These are phyloP conservation scores for Halichoerus grypus DNA, from an alignment of 2,113 vertebrate species.

Conservation along the genomic window DNA sequence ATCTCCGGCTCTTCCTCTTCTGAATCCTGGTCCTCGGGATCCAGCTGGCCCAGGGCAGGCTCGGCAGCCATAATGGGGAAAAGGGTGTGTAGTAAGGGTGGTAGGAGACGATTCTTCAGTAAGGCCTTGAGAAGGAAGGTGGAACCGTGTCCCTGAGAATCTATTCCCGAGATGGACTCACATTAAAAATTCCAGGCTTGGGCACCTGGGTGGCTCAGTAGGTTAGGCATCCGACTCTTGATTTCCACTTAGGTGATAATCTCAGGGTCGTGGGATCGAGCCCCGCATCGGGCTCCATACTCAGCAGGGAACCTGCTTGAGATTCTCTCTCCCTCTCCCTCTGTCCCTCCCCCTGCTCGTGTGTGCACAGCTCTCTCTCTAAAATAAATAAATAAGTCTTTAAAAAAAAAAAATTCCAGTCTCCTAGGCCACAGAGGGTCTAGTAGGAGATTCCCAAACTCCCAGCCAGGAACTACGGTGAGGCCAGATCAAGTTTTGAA, in stretches of 20 bases:
- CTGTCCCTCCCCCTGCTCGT: neutral
- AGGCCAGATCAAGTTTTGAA: neutral
- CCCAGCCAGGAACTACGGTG: neutral
- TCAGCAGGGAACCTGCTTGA: neutral
- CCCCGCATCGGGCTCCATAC: neutral
- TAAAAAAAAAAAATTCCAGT: neutral
- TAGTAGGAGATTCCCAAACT: neutral
- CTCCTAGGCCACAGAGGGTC: neutral
- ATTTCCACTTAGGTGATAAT: neutral
- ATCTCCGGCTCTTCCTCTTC: slow-evolving; percentile 85
- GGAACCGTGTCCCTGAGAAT: neutral
- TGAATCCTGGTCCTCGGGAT: slow-evolving; percentile 91
- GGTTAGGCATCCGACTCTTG: neutral
- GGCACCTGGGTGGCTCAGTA: neutral
- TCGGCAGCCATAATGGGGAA: slow-evolving; percentile 91
- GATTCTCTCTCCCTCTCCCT: neutral
- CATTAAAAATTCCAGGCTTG: neutral
- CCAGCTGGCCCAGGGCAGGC: slow-evolving; percentile 90
- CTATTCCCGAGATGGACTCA: neutral
- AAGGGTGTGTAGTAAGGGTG: slow-evolving; percentile 89
- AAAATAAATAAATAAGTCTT: neutral
- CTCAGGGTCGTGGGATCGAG: neutral
- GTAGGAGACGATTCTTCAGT: slow-evolving; percentile 92
- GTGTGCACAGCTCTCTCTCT: neutral
- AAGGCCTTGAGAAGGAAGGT: slow-evolving; percentile 85